Evolutionary conservation across 2,797 vertebrate species (phyloP).

Genomic region (Rachycentron canadum): DNA sequence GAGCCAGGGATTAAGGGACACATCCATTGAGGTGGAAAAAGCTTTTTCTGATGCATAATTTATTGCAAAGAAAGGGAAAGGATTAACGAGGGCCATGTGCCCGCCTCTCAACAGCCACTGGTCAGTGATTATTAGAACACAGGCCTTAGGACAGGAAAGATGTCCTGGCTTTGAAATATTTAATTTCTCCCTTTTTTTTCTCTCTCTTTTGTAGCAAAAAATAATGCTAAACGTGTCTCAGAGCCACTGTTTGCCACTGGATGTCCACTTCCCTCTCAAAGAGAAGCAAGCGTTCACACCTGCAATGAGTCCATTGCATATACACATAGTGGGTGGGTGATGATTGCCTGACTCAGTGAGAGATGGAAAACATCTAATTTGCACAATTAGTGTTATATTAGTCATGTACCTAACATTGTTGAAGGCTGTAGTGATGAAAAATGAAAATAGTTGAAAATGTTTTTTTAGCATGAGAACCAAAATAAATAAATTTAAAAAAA

Average conservation of each 20-base stretch:
- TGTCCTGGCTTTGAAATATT: slow-evolving; percentile 19
- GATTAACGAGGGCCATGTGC: slow-evolving; percentile 71
- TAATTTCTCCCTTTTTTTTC: slow-evolving; percentile 14
- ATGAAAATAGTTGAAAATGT: slow-evolving; percentile 15
- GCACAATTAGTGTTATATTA: slow-evolving; percentile 67
- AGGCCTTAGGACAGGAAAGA: slow-evolving; percentile 51
- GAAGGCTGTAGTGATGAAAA: slow-evolving; percentile 43
- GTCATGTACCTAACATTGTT: slow-evolving; percentile 46
- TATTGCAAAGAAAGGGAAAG: slow-evolving; percentile 74
- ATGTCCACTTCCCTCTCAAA: slow-evolving; percentile 41
- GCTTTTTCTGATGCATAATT: slow-evolving; percentile 81
- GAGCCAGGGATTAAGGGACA: slow-evolving; percentile 84
- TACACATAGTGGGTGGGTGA: slow-evolving; percentile 49
- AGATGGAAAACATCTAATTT: slow-evolving; percentile 66
- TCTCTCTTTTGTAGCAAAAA: slow-evolving; percentile 17
- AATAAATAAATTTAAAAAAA: background rate
- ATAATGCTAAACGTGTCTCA: slow-evolving; percentile 12
- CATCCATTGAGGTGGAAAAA: slow-evolving; percentile 79
- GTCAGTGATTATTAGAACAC: slow-evolving; percentile 77
- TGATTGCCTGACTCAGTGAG: slow-evolving; percentile 60
- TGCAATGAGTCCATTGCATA: slow-evolving; percentile 64
- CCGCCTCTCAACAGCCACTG: slow-evolving; percentile 67
- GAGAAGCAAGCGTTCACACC: slow-evolving; percentile 41
- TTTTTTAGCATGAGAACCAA: slow-evolving; percentile 15
- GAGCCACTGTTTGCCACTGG: slow-evolving; percentile 20